Conservation (phyloP, 2,797 vertebrate species). For the Alexandromys oeconomus region DNA sequence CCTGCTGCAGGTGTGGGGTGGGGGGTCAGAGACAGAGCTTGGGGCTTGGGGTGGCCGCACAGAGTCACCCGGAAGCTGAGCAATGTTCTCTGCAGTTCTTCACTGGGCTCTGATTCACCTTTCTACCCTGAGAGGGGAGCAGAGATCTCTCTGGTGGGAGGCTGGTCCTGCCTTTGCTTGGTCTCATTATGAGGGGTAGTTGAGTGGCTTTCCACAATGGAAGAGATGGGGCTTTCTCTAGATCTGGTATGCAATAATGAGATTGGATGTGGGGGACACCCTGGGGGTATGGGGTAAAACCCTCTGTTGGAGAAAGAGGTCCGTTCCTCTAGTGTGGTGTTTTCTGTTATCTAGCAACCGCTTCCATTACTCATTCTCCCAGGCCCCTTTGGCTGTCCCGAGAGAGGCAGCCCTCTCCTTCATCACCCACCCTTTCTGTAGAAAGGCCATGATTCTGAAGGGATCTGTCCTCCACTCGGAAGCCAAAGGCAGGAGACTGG, state of each 20-base stretch:
- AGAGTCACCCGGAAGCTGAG: not conserved
- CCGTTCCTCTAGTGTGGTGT: not conserved
- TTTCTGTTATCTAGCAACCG: not conserved
- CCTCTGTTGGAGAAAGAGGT: not conserved
- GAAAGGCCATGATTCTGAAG: not conserved
- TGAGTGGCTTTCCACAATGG: not conserved
- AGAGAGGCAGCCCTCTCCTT: not conserved
- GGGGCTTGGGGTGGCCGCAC: not conserved
- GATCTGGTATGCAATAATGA: not conserved
- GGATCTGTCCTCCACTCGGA: not conserved
- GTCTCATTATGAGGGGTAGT: not conserved
- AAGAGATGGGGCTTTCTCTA: not conserved
- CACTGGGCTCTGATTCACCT: not conserved
- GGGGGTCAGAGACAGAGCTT: not conserved
- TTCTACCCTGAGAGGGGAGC: rapidly evolving
- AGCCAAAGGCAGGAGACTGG: not conserved
- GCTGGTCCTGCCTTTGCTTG: not conserved
- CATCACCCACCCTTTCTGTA: not conserved
- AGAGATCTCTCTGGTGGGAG: not conserved
- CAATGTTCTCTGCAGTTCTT: not conserved
- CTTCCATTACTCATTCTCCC: not conserved
- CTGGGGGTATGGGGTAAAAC: not conserved
- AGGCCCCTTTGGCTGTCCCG: not conserved
- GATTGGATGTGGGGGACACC: not conserved
- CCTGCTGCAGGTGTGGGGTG: rapidly evolving